Base-by-base conservation (phyloP, 2,888 invertebrate genomes). In the Drosophila koepferae region DNA sequence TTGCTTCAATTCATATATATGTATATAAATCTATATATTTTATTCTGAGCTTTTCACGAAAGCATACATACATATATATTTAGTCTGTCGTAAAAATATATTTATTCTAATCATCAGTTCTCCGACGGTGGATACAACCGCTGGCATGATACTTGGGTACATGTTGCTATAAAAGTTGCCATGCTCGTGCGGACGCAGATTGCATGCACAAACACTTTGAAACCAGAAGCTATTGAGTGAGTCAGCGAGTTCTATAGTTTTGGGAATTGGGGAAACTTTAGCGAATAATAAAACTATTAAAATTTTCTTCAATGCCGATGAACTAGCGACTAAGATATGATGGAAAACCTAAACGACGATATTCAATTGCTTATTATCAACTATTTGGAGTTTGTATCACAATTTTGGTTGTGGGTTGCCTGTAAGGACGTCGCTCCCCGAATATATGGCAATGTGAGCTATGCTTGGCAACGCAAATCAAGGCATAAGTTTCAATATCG, bases 301-400 rank as follows among this genome's bases (percentile, higher is more conserved):
- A 23, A 46, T 46, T 49, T n/a, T 16, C 16, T 9, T 28, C 16
- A 9, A 6, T 20, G 44, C 12, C 20, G 6, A 20, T 44, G 10
- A 12, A 12, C 2, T 9, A 20, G 0, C 5, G 20, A 18, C 49
- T 34, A 6, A 23, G 34, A 14, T 9, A 36, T 34, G 23, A n/a
- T 74, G 9, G 49, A 72, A 10, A 3, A 10, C 3, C 72, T 75
- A 1, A 77, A 38, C 51, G 72, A 77, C 44, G 67, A 66, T 64
- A 40, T 44, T 16, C 65, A 73, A 31, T 36, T 68, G 44, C 16
- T 9, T 0, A 64, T 77, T 16, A 59, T 77, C 8, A 46, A 12
- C 0, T 23, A 56, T 38, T 59, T 77, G 41, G 3, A 23, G 1
- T 20, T 77, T 0, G 0, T 2, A 5, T 78, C 73, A 14, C 78